Conservation (phyloP, 1,140 invertebrate genomes). For the Alviniconcha marisindica region DNA sequence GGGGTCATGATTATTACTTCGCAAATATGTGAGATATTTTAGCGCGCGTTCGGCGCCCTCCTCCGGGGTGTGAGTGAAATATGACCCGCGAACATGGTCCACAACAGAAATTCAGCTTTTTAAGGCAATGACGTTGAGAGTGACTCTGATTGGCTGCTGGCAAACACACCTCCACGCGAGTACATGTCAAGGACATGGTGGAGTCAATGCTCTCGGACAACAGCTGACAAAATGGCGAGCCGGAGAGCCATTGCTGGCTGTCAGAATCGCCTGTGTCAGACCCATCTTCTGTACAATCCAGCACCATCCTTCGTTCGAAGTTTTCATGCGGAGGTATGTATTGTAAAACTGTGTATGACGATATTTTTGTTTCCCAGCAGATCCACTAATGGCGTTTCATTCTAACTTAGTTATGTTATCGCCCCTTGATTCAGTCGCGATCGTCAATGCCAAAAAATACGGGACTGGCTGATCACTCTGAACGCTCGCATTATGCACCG, state of each 20-base stretch:
- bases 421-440: too few relatives aligned
- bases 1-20: too few relatives aligned
- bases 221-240: conserved; percentile 55
- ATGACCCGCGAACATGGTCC: too few relatives aligned
- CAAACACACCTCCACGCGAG: conserved; percentile 24
- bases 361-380: too few relatives aligned
- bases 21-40: background rate
- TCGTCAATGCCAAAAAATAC: too few relatives aligned
- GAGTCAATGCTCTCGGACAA: background rate
- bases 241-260: conserved; percentile 36
- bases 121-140: background rate
- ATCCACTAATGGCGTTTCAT: too few relatives aligned
- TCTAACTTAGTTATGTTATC: too few relatives aligned
- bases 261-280: background rate
- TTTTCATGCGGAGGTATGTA: conserved; percentile 43
- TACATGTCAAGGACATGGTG: conserved; percentile 42
- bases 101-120: too few relatives aligned
- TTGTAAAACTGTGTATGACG: too few relatives aligned
- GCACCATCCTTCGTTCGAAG: background rate
- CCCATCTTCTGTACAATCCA: background rate
- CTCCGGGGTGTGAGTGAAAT: too few relatives aligned
- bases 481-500: too few relatives aligned
- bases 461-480: too few relatives aligned
- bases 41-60: background rate
- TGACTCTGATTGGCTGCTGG: conserved; percentile 24